These are phyloP conservation scores for Cataglyphis cursor DNA, from an alignment of 2,888 invertebrate genomes.

Conservation along the genomic window DNA sequence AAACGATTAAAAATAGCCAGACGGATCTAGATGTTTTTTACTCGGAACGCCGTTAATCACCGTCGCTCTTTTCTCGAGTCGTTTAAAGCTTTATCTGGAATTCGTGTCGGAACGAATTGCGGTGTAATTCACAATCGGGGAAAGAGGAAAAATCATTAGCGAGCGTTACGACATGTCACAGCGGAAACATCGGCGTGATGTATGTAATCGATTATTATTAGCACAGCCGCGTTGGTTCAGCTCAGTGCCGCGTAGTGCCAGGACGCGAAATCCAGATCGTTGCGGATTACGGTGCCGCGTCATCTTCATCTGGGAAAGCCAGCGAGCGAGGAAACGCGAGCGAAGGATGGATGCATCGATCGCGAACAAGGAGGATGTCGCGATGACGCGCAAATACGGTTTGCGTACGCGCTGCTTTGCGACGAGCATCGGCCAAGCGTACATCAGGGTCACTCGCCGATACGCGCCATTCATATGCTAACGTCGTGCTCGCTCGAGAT, in stretches of 20 bases:
- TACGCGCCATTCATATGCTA: conserved; percentile 63
- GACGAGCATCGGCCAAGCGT: conserved; percentile 53
- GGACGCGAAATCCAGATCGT: conserved; percentile 70
- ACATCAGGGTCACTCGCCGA: conserved; percentile 68
- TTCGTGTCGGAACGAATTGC: conserved; percentile 15
- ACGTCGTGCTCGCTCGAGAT: conserved; percentile 59
- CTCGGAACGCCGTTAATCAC: conserved; percentile 63
- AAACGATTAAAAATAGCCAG: conserved; percentile 63
- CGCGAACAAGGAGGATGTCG: conserved; percentile 65
- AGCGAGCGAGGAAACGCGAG: conserved; percentile 77
- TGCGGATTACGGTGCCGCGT: conserved; percentile 66
- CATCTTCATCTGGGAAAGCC: conserved; percentile 79
- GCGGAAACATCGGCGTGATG: conserved; percentile 38
- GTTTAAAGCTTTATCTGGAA: conserved; percentile 28
- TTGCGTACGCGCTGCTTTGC: conserved; percentile 32
- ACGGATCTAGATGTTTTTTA: conserved; percentile 70
- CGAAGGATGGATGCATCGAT: conserved; percentile 55
- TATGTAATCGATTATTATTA: conserved; percentile 62
- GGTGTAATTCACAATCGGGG: conserved; percentile 2
- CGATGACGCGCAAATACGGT: conserved; percentile 68
- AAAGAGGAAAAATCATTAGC: conserved; percentile 51
- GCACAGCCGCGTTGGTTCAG: conserved; percentile 24
- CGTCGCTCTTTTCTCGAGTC: conserved; percentile 23
- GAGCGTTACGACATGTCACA: conserved; percentile 38
- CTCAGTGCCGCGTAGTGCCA: conserved; percentile 65